Conservation (phyloP, 2,797 vertebrate species). For the Spinibarbus caldwelli region DNA sequence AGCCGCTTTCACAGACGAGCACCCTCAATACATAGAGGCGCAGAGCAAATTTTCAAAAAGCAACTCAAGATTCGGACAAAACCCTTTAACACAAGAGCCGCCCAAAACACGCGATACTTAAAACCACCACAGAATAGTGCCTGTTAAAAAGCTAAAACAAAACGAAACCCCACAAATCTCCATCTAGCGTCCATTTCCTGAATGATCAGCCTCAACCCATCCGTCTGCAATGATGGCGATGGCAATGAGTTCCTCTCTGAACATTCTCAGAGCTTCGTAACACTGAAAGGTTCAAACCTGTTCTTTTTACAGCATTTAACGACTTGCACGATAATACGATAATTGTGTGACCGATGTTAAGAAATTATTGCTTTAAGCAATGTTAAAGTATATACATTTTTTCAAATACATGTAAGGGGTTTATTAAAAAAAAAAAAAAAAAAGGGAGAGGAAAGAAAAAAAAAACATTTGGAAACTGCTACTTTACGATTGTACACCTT, state of each 20-base stretch:
- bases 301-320: constrained; percentile 77
- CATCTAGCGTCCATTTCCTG: constrained; percentile 30
- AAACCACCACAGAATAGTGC: constrained; percentile 53
- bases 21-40: constrained; percentile 41
- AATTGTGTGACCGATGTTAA: constrained; percentile 48
- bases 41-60: constrained; percentile 41
- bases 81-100: constrained; percentile 42
- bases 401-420: constrained; percentile 87
- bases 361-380: constrained; percentile 97
- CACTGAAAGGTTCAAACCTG: constrained; percentile 61
- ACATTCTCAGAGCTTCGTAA: constrained; percentile 64
- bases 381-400: constrained; percentile 84
- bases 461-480: constrained; percentile 87
- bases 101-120: constrained; percentile 54
- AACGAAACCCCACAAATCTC: constrained; percentile 32
- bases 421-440: constrained; percentile 71
- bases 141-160: constrained; percentile 45
- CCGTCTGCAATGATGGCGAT: constrained; percentile 7
- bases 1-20: constrained; percentile 54
- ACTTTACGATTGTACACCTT: constrained; percentile 92
- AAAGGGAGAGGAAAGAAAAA: too few relatives aligned
- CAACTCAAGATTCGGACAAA: constrained; percentile 37
- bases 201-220: constrained; percentile 17
- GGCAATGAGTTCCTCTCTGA: constrained; percentile 17
- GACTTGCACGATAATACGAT: constrained; percentile 52